Evolutionary conservation across 2,888 invertebrate species (phyloP), one percentile per base, ranked within the genome.

Genomic region (Plusia festucae): DNA sequence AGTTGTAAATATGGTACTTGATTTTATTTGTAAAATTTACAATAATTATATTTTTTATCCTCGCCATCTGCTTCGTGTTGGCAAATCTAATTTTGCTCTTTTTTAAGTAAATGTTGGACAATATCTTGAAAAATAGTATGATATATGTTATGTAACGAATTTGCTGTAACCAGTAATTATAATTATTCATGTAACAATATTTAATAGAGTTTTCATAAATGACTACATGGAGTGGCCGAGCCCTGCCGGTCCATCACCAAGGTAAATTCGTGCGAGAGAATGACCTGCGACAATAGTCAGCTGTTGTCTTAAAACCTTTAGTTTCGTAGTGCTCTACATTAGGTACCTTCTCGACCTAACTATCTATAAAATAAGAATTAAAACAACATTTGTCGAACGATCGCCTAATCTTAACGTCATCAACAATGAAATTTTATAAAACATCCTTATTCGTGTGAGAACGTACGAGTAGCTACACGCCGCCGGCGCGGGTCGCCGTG

Each of bases 61-160:
- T 88, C 86, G 84, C 77, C 67, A 79, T 83, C 65, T 69, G 81
- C 81, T 85, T 87, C 86, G 83, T 89, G 87, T 90, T 90, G 90
- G 89, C 88, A 89, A 90, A 89, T 87, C 74, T 65, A 69, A 60
- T 68, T 32, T 75, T 70, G 82, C 79, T 86, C 75, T 82, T 74
- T 80, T 54, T 81, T 46, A 84, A 84, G 84, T 86, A 85, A 86
- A 86, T 84, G 82, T 72, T 84, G 83, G 81, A 82, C 66, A 68
- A 44, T 53, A 53, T 49, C 16, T 46, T 40, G 34, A 40, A 65
- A 61, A 59, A 65, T 49, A 68, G 70, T 73, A 34, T 34, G n/a
- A n/a, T n/a, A n/a, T 40, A n/a, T 73, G 67, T 60, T 76, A 53
- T 57, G 69, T 54, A 71, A 71, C 68, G 59, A 65, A 69, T 68